phyloP scores from a whole-genome alignment of 2,113 vertebrate species.

The Suricata suricatta region DNA sequence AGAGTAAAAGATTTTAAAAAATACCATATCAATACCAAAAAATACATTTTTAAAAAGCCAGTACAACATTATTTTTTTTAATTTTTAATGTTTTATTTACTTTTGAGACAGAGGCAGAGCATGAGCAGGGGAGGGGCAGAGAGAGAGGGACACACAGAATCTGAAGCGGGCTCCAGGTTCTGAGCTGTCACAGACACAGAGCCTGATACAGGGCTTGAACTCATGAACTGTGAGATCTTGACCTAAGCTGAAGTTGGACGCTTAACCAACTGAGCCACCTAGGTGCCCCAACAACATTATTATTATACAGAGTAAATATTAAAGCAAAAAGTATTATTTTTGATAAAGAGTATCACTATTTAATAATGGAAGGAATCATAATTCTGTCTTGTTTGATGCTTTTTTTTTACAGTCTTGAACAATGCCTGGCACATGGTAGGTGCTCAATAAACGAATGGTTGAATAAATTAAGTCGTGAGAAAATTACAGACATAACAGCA shows the following conservation, averaged over 20 bases:
- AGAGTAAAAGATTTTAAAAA: not conserved
- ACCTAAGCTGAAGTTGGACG: no score
- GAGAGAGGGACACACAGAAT: no score
- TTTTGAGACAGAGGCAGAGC: no score
- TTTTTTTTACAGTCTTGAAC: not conserved
- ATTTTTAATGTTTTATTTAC: no score
- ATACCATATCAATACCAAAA: not conserved
- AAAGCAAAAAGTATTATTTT: conserved; percentile 21
- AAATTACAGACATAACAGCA: not conserved
- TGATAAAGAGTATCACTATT: not conserved
- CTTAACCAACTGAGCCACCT: no score
- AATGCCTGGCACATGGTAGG: not conserved
- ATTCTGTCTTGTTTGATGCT: not conserved
- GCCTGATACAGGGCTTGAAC: no score
- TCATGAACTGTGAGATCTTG: no score
- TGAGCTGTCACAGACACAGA: no score
- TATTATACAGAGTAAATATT: not conserved
- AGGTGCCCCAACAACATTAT: not conserved
- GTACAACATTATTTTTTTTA: not conserved
- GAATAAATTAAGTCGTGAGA: not conserved
- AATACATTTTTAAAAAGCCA: not conserved
- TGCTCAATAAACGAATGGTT: not conserved
- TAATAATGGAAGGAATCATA: not conserved
- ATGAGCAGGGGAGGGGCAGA: no score
- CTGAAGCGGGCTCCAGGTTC: no score